phyloP scores from a whole-genome alignment of 1,140 invertebrate genomes.

The Megathymus violae region DNA sequence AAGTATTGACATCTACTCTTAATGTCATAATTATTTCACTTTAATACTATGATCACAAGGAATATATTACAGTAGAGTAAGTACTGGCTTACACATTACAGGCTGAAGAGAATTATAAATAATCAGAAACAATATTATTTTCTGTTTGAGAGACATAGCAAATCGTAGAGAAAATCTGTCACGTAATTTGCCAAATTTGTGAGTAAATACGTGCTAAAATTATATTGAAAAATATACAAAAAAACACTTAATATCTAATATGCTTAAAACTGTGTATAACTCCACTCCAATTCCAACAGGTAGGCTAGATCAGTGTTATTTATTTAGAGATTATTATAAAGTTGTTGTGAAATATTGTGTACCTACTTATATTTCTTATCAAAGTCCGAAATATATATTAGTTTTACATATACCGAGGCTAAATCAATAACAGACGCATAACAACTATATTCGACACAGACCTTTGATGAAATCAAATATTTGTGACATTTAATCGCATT shows the following conservation, averaged over 20 bases:
- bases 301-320: background rate
- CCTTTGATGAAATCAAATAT: constrained; percentile 2
- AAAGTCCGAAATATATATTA: background rate
- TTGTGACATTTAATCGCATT: too few relatives aligned
- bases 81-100: too few relatives aligned
- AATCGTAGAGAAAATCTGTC: background rate
- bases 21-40: too few relatives aligned
- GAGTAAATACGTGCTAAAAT: constrained; percentile 9
- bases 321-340: background rate
- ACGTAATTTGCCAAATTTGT: constrained; percentile 35
- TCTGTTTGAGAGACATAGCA: background rate
- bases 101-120: too few relatives aligned
- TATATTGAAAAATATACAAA: constrained; percentile 31
- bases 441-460: background rate
- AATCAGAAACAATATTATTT: background rate
- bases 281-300: constrained; percentile 22
- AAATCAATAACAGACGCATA: background rate
- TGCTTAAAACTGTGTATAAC: constrained; percentile 35
- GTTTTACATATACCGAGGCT: too few relatives aligned
- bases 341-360: background rate
- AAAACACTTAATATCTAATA: constrained; percentile 38
- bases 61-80: too few relatives aligned
- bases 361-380: background rate
- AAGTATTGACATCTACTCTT: too few relatives aligned
- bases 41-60: too few relatives aligned